Conservation (phyloP, 2,113 vertebrate genomes). For the zebrafish (Danio rerio) region GRCz12tu NC_133186.1:30728501-30729000, state of each 20-base stretch:
- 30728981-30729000: slow-evolving; percentile 27
- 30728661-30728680: not conserved
- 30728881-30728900: slow-evolving; percentile 72
- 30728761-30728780: not conserved
- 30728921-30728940: slow-evolving; percentile 69
- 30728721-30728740: not conserved
- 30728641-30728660: not conserved
- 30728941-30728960: slow-evolving; percentile 66
- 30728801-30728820: slow-evolving; percentile 49
- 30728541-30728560: no score
- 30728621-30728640: no score
- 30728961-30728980: slow-evolving; percentile 53
- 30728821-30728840: slow-evolving; percentile 58
- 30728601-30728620: not conserved
- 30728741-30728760: not conserved
- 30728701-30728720: not conserved
- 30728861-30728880: slow-evolving; percentile 66
- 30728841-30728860: slow-evolving; percentile 65
- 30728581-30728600: slow-evolving; percentile 46
- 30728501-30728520: not conserved
- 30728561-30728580: not conserved
- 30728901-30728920: slow-evolving; percentile 73
- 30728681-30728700: not conserved
- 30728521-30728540: not conserved
- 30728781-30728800: not conserved